Base-by-base conservation (phyloP, 2,888 invertebrate genomes). In the Gastracanthus pulcherrimus region DNA sequence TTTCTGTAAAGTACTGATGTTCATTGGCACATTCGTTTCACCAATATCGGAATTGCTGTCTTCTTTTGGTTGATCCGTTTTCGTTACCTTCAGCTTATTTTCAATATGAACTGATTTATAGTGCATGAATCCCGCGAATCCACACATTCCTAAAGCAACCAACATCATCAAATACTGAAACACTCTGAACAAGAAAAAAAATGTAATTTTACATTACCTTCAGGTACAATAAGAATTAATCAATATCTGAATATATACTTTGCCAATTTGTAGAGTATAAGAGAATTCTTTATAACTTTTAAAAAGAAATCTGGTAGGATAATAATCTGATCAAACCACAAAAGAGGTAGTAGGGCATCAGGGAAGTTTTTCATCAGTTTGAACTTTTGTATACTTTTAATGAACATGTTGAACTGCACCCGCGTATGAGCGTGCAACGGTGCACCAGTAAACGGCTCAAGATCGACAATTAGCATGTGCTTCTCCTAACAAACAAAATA, bases 281-380 rank as follows among this genome's bases (percentile, higher is more conserved):
- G 48, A 3, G 67, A 67, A 13, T 6, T 11, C n/a, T 88, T 90
- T 16, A 91, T 41, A 79, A 89, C 86, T 3, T 86, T 86, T 7
- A 89, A 82, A 3, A 89, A 84, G 23, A 86, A 74, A 36, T 89
- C 88, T 0, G 84, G 86, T 5, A 91, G 82, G 1, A 86, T 60
- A 51, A 90, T 83, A 3, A 95, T 95, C 92, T 97, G 97, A 87
- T 97, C 96, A 0, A 97, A 92, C 97, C 97, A 97, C 85, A 97
- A 95, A 3, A 97, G 13, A 0, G 97, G 97, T n/a, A 95, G 89
- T 0, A 96, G 90, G 0, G 94, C 93, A 5, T 93, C 92, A 0
- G 95, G 94, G 3, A 96, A 91, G 51, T 94, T 93, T 84, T 94
- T 94, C 92, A 95, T 94, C 0, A 94, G 88, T 0, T 94, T 94